A percentile compares a stretch with the other conserved stretches of the same genome.
phyloP scores from a whole-genome alignment of 2,113 vertebrate species.

The Hemibagrus wyckioides region DNA sequence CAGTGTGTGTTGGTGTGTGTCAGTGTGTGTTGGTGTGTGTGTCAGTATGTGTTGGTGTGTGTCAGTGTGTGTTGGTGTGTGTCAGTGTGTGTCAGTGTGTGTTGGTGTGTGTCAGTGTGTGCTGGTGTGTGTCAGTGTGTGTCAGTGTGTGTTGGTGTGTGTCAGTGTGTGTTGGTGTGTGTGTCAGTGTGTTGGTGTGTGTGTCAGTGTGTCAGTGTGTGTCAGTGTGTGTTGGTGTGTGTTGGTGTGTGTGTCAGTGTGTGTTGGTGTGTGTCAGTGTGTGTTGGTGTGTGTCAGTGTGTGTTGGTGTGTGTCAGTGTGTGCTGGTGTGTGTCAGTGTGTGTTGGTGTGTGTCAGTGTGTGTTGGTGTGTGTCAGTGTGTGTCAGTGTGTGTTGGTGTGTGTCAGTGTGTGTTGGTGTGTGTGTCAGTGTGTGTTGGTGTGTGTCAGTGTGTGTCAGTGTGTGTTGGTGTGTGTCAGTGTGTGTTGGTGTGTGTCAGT shows the following conservation, averaged over 20 bases:
- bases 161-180: neutral
- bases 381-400: conserved; percentile 14
- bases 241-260: conserved; percentile 10
- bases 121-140: neutral
- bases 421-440: neutral
- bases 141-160: neutral
- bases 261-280: too few relatives aligned
- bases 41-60: neutral
- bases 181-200: neutral
- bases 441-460: neutral
- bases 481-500: neutral
- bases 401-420: neutral
- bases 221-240: neutral
- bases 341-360: neutral
- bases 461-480: neutral
- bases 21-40: neutral
- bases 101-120: too few relatives aligned
- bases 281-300: neutral
- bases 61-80: neutral
- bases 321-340: too few relatives aligned
- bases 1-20: neutral
- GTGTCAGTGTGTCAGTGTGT: neutral
- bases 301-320: neutral
- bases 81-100: neutral
- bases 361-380: neutral